Percentiles rank a stretch among this genome's conserved stretches.
phyloP scores from a whole-genome alignment of 1,140 invertebrate species.

The Pachypeltis micranthus region DNA sequence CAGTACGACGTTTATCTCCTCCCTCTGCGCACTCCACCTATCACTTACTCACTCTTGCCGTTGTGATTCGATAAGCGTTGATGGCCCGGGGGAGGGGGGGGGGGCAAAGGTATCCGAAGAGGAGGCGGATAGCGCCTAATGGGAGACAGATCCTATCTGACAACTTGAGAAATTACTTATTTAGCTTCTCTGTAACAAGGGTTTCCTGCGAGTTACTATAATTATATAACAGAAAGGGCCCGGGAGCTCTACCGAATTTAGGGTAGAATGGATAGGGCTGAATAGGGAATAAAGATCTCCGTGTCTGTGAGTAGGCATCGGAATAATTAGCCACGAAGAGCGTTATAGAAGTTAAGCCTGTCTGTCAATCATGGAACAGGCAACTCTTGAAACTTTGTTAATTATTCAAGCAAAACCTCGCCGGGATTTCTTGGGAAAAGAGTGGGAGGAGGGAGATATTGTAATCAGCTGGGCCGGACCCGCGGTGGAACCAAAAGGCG shows the following conservation, averaged over 20 bases:
- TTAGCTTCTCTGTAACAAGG: background rate
- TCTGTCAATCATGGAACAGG: background rate
- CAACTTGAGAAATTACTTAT: background rate
- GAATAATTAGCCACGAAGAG: background rate
- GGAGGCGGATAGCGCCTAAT: background rate
- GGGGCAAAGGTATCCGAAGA: background rate
- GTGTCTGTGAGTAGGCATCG: background rate
- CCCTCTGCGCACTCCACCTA: no score
- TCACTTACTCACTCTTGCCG: no score
- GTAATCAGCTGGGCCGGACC: no score
- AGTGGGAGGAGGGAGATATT: background rate
- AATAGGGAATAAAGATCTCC: background rate
- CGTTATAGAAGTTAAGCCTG: background rate
- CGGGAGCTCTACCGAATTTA: no score
- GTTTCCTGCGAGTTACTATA: no score
- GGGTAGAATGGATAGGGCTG: background rate
- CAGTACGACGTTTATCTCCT: no score
- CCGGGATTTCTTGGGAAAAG: background rate
- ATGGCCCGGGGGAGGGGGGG: background rate
- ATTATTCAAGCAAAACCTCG: background rate
- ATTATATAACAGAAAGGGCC: background rate
- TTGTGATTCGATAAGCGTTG: no score
- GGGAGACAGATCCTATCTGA: background rate
- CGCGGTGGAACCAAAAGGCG: no score
- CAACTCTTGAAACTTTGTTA: background rate